Conservation (phyloP, 2,113 vertebrate species). For the Chaenocephalus aceratus region DNA sequence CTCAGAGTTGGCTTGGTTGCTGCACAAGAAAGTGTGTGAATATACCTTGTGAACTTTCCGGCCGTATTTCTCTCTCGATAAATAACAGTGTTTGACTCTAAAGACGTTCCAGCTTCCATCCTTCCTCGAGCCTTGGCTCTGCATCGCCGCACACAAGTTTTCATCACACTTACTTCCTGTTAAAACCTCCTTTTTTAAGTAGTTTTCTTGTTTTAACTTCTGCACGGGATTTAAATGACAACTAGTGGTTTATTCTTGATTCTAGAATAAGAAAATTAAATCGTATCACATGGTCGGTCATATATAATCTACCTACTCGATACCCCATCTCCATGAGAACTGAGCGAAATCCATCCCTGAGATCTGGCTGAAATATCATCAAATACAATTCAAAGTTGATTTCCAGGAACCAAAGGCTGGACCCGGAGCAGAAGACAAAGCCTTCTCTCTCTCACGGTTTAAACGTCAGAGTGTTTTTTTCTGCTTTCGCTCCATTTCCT, state of each 20-base stretch:
- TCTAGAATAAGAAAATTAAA: background rate
- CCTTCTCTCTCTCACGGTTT: background rate
- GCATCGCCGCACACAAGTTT: too few species aligned
- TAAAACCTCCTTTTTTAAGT: too few species aligned
- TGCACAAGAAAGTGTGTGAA: too few species aligned
- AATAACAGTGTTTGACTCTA: too few species aligned
- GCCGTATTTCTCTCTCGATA: too few species aligned
- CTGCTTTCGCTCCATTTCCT: background rate
- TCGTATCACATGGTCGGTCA: background rate
- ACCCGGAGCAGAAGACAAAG: background rate
- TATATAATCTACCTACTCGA: background rate
- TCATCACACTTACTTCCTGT: too few species aligned
- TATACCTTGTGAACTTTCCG: too few species aligned
- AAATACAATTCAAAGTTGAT: background rate
- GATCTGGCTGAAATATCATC: background rate
- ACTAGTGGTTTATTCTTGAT: background rate
- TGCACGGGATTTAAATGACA: background rate
- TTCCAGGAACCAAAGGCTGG: background rate
- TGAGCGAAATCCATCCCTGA: background rate
- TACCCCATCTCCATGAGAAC: background rate
- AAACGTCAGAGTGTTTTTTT: background rate
- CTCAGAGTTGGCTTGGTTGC: too few species aligned
- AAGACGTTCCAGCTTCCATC: too few species aligned
- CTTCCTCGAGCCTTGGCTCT: too few species aligned
- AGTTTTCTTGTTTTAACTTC: background rate